These are phyloP conservation scores for Camponotus pennsylvanicus DNA, from an alignment of 1,140 invertebrate genomes.

Conservation along the genomic window DNA sequence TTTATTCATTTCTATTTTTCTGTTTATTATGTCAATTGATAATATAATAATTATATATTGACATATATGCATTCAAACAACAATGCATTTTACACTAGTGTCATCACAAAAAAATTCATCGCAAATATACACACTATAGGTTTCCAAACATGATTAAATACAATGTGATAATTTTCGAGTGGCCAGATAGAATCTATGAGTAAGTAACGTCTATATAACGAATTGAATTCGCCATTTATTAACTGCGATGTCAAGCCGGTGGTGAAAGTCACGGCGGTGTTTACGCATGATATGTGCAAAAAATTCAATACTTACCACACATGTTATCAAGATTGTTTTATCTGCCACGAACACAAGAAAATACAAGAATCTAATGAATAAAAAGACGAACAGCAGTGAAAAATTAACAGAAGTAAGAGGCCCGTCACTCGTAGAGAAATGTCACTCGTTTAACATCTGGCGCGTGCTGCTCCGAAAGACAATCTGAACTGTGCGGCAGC, in stretches of 20 bases:
- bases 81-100: not conserved
- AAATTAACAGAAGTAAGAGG: not conserved
- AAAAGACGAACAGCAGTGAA: not conserved
- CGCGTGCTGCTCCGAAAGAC: slow-evolving; percentile 41
- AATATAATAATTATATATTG: not conserved
- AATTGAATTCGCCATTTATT: not conserved
- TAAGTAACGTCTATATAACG: not conserved
- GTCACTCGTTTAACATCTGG: slow-evolving; percentile 29
- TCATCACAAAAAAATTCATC: not conserved
- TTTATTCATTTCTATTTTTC: not conserved
- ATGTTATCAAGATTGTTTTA: slow-evolving; percentile 51
- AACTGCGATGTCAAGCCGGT: not conserved
- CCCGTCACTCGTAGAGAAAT: not conserved
- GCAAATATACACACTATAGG: not conserved
- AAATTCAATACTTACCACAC: slow-evolving; percentile 67
- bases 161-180: not conserved
- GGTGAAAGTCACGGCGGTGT: not conserved
- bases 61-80: not conserved
- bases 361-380: not conserved
- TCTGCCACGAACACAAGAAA: slow-evolving; percentile 46
- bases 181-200: not conserved
- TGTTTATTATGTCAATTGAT: not conserved
- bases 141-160: not conserved
- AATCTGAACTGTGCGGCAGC: slow-evolving; percentile 68
- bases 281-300: not conserved